Percentiles rank a stretch among this genome's conserved stretches.
Conservation (phyloP, 2,888 invertebrate genomes). For the Sycophila texana region DNA sequence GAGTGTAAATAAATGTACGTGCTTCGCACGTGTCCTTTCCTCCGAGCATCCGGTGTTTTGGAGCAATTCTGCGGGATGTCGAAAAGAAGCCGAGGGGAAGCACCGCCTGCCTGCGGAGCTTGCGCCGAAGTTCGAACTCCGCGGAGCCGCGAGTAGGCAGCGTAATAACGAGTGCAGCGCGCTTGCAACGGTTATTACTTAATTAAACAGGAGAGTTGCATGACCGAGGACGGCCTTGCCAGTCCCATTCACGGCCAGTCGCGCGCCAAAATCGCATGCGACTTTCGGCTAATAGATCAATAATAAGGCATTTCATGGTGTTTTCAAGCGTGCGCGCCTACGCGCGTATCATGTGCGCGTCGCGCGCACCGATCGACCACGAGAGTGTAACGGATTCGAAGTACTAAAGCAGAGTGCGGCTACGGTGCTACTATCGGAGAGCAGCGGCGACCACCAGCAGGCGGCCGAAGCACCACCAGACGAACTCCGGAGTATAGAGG, state of each 20-base stretch:
- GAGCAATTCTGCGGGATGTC: slow-evolving; percentile 11
- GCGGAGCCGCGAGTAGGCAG: too few relatives aligned
- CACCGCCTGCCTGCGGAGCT: not conserved
- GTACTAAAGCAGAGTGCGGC: too few relatives aligned
- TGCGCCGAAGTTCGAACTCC: not conserved
- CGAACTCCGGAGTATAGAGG: not conserved
- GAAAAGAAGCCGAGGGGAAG: slow-evolving; percentile 18
- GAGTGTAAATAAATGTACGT: slow-evolving; percentile 67
- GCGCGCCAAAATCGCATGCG: slow-evolving; percentile 69
- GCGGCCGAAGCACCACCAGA: not conserved
- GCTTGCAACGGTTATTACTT: not conserved
- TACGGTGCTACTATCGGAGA: not conserved
- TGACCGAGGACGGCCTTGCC: slow-evolving; percentile 5
- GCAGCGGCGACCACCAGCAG: slow-evolving; percentile 55
- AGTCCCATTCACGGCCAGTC: slow-evolving; percentile 63
- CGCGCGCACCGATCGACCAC: slow-evolving; percentile 18
- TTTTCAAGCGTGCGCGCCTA: slow-evolving; percentile 60
- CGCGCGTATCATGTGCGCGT: slow-evolving; percentile 17
- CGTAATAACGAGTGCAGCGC: not conserved
- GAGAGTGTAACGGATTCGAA: not conserved
- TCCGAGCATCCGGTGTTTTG: not conserved
- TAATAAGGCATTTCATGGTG: slow-evolving; percentile 74
- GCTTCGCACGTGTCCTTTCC: slow-evolving; percentile 53
- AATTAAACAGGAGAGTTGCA: not conserved
- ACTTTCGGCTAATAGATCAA: slow-evolving; percentile 71